Percentiles rank a stretch among this genome's conserved stretches.
phyloP scores from a whole-genome alignment of 2,888 invertebrate genomes.

The Drosophila meridionalis region DNA sequence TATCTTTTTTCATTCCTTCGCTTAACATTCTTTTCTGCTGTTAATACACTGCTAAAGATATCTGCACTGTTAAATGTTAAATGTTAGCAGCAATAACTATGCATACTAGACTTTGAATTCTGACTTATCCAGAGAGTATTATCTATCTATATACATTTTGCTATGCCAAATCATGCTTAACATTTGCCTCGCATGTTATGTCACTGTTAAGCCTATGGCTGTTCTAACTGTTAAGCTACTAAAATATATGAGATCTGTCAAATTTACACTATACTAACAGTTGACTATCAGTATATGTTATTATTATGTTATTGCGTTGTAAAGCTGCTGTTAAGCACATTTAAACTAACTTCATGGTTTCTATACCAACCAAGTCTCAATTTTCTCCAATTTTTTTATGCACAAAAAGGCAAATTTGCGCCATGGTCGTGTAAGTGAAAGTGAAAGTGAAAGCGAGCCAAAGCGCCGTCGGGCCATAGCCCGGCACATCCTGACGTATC shows the following conservation, averaged over 20 bases:
- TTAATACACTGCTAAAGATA: background rate
- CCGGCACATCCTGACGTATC: conserved; percentile 15
- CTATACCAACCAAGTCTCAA: background rate
- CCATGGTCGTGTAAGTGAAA: conserved; percentile 7
- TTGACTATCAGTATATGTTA: background rate
- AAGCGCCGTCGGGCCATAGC: conserved; percentile 35
- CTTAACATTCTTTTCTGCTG: background rate
- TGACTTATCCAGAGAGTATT: background rate
- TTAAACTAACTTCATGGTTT: background rate
- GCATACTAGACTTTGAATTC: background rate
- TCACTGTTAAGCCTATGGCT: background rate
- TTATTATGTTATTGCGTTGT: background rate
- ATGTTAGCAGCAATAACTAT: background rate
- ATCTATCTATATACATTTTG: background rate
- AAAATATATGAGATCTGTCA: background rate
- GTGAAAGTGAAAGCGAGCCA: conserved; percentile 40
- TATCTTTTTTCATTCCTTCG: too few relatives aligned
- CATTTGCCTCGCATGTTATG: background rate
- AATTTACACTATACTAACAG: background rate
- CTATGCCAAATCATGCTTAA: background rate
- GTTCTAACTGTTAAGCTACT: background rate
- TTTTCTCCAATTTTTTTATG: background rate
- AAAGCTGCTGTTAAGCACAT: background rate
- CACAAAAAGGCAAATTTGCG: background rate
- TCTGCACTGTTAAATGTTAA: background rate